These are phyloP conservation scores for Standfussiana lucernea DNA, from an alignment of 2,888 invertebrate species.

Conservation along the genomic window DNA sequence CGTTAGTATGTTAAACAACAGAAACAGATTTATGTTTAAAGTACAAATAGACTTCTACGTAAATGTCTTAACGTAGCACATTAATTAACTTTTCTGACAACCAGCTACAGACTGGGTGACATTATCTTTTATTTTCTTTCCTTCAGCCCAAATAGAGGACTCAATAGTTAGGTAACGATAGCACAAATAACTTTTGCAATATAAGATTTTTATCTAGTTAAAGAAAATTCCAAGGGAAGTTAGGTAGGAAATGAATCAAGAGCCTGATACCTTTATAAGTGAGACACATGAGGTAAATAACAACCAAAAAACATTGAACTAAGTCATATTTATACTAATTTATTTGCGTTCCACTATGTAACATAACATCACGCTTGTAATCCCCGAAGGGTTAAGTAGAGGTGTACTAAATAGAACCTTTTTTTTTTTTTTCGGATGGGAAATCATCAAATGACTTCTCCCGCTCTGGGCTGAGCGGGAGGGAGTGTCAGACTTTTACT, in stretches of 20 bases:
- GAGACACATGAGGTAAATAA: not conserved
- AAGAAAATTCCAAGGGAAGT: not conserved
- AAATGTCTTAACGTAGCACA: not conserved
- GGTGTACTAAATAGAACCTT: not conserved
- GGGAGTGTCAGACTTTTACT: no score
- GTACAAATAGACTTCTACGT: not conserved
- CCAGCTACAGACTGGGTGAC: not conserved
- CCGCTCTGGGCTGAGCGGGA: no score
- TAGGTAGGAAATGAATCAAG: not conserved
- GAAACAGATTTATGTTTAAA: not conserved
- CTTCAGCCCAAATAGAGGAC: slow-evolving; percentile 3
- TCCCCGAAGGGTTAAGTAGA: no score
- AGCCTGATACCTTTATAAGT: no score
- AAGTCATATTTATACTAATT: no score
- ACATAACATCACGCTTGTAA: no score
- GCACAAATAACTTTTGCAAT: not conserved
- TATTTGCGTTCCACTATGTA: no score
- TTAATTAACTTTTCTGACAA: slow-evolving; percentile 17
- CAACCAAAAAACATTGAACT: not conserved
- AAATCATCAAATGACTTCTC: no score
- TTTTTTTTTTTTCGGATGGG: no score
- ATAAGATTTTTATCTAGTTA: not conserved
- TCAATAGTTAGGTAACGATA: slow-evolving; percentile 12
- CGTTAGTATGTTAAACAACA: not conserved
- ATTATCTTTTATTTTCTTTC: slow-evolving; percentile 13